A percentile compares a stretch with the other conserved stretches of the same genome.
Evolutionary conservation across 2,797 vertebrate species (phyloP).

Genomic region (Oryzias dopingdopingensis): DNA sequence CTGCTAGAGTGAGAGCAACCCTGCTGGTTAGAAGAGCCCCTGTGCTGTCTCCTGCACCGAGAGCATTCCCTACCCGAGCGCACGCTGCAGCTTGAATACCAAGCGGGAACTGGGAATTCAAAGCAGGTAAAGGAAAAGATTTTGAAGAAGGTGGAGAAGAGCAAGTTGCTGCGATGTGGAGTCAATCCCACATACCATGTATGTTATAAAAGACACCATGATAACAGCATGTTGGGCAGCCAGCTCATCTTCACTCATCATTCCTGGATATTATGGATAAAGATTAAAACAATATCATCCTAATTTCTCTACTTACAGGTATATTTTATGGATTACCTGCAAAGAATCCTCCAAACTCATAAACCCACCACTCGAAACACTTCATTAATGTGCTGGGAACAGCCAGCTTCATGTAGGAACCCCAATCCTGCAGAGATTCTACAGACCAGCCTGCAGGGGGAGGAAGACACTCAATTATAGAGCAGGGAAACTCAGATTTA

Average conservation of each 20-base stretch:
- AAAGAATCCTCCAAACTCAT: conserved; percentile 89
- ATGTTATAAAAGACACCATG: conserved; percentile 72
- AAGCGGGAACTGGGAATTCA: conserved; percentile 79
- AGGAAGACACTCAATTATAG: conserved; percentile 38
- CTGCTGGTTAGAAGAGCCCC: conserved; percentile 83
- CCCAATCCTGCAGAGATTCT: conserved; percentile 89
- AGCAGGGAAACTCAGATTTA: not conserved
- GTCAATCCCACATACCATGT: conserved; percentile 76
- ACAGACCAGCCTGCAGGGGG: conserved; percentile 85
- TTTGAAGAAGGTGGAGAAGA: not conserved
- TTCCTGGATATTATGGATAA: conserved; percentile 66
- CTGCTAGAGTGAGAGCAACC: conserved; percentile 72
- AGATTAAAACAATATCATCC: not conserved
- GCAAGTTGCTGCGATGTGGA: not conserved
- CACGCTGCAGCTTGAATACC: conserved; percentile 85
- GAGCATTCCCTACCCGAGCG: conserved; percentile 87
- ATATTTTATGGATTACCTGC: conserved; percentile 72
- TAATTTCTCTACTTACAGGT: not conserved
- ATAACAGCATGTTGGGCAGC: conserved; percentile 85
- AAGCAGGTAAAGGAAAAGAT: not conserved
- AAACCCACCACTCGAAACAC: conserved; percentile 95
- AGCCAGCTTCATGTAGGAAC: conserved; percentile 85
- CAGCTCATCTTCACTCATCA: conserved; percentile 82
- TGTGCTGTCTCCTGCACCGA: conserved; percentile 84
- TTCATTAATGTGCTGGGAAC: conserved; percentile 91